Base-by-base conservation (phyloP, 2,888 invertebrate species). In the Athripsodes cinereus region DNA sequence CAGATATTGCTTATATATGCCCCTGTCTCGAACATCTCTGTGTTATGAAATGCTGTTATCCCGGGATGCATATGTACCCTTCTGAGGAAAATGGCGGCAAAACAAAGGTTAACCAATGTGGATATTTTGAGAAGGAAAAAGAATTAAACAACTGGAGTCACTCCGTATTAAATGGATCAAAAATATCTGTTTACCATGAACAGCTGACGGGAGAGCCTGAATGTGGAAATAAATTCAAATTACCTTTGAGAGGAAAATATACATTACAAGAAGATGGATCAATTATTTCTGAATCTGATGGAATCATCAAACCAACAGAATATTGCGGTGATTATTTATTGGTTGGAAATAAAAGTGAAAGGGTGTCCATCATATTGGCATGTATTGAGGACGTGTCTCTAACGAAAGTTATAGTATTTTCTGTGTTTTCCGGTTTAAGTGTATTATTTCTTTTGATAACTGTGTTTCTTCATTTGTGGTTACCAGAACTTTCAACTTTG, bases 21-120 rank as follows among this genome's bases (percentile, higher is more conserved):
- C 58, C 59, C 1, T 62, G 62, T 44, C 11, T 55, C 3, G 62
- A 62, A 53, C 52, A 62, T 22, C 16, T 59, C 10, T 62, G 62
- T 52, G 54, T 60, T 10, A 54, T 16, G 2, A 62, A 62, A 35
- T 62, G 62, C 50, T 62, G 62, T 31, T 18, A 13, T 3, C 8
- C 11, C 1, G 54, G 46, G 2, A 34, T 19, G 22, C 58, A 62
- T 13, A 46, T 62, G 2, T 52, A 57, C 52, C 35, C 34, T 16
- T 3, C n/a, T 1, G 48, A 18, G 13, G 40, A 22, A 18, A 35
- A 47, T 1, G 49, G 49, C 18, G 49, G 40, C 1, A 49, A 26
- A 44, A 46, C 52, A 1, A 22, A 3, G 8, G 18, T 20, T 6
- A 55, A 53, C 5, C 31, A 55, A 13, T 62, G 62, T 48, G 58